Evolutionary conservation across 2,797 vertebrate genomes (phyloP).

Genomic region (Eremophila alpestris): DNA sequence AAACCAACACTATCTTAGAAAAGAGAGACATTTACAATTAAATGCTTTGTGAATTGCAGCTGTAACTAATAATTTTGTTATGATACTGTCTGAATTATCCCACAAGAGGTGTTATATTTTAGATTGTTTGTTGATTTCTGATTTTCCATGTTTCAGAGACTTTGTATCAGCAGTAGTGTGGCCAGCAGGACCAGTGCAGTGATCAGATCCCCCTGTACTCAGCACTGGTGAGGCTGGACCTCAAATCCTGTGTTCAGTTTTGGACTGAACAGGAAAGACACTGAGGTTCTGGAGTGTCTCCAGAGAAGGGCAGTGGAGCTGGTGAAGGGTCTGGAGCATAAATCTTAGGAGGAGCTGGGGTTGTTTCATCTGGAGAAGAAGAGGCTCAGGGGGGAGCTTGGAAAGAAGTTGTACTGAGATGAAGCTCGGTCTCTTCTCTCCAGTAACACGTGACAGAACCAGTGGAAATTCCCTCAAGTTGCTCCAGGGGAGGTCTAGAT

Average conservation of each 20-base stretch:
- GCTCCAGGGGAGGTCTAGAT: not conserved
- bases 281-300: not conserved
- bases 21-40: not conserved
- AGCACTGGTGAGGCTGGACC: accelerated
- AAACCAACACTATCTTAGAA: not conserved
- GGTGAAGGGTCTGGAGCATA: not conserved
- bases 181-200: not conserved
- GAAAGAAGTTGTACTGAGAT: not conserved
- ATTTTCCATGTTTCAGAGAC: not conserved
- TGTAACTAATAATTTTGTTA: not conserved
- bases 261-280: not conserved
- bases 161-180: not conserved
- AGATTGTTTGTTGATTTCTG: not conserved
- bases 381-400: not conserved
- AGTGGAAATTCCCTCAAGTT: not conserved
- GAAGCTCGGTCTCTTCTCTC: not conserved
- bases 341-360: too few species aligned
- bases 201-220: accelerated
- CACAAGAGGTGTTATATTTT: not conserved
- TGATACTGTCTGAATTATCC: not conserved
- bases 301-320: not conserved
- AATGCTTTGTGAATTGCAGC: not conserved
- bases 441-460: accelerated
- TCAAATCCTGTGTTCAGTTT: not conserved
- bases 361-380: not conserved